Conservation (phyloP, 2,797 vertebrate species). For the Neoniphon sammara region DNA sequence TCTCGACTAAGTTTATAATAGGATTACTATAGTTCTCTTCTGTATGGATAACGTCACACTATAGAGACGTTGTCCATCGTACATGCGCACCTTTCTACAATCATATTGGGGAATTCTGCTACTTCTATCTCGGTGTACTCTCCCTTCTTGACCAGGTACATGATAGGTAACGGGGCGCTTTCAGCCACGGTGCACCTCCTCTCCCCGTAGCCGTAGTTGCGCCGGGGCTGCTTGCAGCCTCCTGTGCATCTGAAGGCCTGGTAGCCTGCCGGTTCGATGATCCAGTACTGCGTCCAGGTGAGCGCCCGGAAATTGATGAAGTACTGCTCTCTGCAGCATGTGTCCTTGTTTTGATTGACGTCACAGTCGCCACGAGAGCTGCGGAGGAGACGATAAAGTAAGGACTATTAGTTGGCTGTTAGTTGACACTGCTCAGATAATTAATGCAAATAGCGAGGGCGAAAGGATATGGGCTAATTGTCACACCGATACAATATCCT, state of each 20-base stretch:
- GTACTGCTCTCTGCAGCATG: conserved; percentile 87
- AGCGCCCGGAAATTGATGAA: conserved; percentile 88
- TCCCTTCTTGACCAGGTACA: conserved; percentile 91
- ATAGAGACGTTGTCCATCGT: conserved; percentile 83
- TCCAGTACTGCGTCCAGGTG: conserved; percentile 89
- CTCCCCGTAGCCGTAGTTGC: conserved; percentile 81
- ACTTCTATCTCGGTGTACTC: conserved; percentile 93
- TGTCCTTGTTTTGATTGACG: conserved; percentile 67
- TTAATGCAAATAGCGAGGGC: conserved; percentile 51
- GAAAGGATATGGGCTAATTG: conserved; percentile 41
- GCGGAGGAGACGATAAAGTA: background rate
- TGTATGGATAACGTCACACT: conserved; percentile 71
- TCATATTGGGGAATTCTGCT: conserved; percentile 91
- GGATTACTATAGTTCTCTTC: background rate
- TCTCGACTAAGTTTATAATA: background rate
- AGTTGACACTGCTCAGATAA: background rate
- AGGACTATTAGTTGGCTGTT: too few species aligned
- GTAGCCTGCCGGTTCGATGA: conserved; percentile 88
- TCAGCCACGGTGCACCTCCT: conserved; percentile 83
- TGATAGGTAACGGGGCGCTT: conserved; percentile 89
- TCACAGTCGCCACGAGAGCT: conserved; percentile 89
- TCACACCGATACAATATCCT: conserved; percentile 63
- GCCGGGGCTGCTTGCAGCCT: conserved; percentile 80
- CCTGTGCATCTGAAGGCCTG: conserved; percentile 86
- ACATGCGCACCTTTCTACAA: conserved; percentile 88